A percentile compares a stretch with the other conserved stretches of the same genome.
phyloP scores from a whole-genome alignment of 1,140 invertebrate genomes.

The Stratiolaelaps scimitus region DNA sequence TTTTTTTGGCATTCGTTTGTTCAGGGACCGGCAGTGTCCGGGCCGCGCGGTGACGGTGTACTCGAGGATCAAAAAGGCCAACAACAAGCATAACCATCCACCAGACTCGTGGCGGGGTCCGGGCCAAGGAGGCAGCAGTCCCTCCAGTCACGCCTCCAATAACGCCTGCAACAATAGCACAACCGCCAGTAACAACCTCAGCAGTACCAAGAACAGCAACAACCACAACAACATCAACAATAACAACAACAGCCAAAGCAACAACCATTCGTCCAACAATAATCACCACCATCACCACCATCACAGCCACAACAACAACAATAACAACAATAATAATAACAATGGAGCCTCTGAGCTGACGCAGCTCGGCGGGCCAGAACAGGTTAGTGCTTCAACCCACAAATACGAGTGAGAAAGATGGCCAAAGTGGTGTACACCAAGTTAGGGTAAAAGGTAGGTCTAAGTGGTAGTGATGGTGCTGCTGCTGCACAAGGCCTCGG shows the following conservation, averaged over 20 bases:
- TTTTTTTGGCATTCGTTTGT: slow-evolving; percentile 26
- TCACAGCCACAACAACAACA: not conserved
- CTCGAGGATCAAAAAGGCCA: slow-evolving; percentile 39
- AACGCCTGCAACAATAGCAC: not conserved
- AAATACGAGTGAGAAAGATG: no score
- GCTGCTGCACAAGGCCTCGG: no score
- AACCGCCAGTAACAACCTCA: not conserved
- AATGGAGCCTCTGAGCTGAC: not conserved
- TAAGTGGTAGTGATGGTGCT: no score
- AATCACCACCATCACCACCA: slow-evolving; percentile 1
- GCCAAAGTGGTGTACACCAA: no score
- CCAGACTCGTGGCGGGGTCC: slow-evolving; percentile 36
- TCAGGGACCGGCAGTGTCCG: slow-evolving; percentile 38
- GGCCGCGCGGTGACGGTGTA: slow-evolving; percentile 39
- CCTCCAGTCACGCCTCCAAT: slow-evolving; percentile 31
- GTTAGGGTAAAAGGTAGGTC: no score
- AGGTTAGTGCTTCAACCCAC: no score
- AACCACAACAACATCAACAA: not conserved
- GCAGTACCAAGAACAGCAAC: slow-evolving; percentile 27
- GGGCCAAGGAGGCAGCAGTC: slow-evolving; percentile 34
- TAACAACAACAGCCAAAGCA: slow-evolving; percentile 1
- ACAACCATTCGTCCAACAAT: slow-evolving; percentile 1
- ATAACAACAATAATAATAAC: slow-evolving; percentile 11
- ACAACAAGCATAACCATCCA: slow-evolving; percentile 39
- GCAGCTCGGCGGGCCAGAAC: no score